Percentiles rank a stretch among this genome's conserved stretches.
Evolutionary conservation across 2,797 vertebrate species (phyloP).

Genomic region (Hoplostethus mediterraneus): DNA sequence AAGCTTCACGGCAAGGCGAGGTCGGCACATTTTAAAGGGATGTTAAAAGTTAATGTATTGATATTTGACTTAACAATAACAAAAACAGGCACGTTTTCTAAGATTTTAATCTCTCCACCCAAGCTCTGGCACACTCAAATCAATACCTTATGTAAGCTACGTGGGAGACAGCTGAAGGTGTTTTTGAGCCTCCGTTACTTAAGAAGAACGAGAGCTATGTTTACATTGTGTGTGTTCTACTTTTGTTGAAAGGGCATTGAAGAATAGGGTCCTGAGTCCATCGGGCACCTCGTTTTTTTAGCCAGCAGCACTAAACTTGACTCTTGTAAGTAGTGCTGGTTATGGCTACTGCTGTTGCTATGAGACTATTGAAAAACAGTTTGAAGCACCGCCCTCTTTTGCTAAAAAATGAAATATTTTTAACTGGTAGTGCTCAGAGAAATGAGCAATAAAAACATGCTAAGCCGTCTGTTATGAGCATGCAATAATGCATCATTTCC

Average conservation of each 20-base stretch:
- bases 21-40: not conserved
- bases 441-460: constrained; percentile 32
- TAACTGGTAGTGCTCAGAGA: constrained; percentile 51
- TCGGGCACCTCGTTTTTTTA: not conserved
- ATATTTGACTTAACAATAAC: constrained; percentile 1
- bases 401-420: constrained; percentile 65
- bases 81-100: constrained; percentile 22
- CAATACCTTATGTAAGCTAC: constrained; percentile 78
- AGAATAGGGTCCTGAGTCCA: constrained; percentile 44
- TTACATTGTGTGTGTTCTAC: constrained; percentile 67
- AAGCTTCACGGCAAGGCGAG: not conserved
- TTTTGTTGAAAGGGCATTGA: constrained; percentile 62
- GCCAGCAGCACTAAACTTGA: constrained; percentile 16
- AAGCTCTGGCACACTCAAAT: constrained; percentile 67
- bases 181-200: constrained; percentile 60
- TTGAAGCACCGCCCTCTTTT: constrained; percentile 57
- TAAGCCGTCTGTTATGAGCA: constrained; percentile 46
- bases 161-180: constrained; percentile 72
- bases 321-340: constrained; percentile 52
- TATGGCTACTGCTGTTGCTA: constrained; percentile 71
- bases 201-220: constrained; percentile 62
- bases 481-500: constrained; percentile 3
- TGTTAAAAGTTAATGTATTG: constrained; percentile 2
- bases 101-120: constrained; percentile 50
- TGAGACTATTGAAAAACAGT: constrained; percentile 62